Evolutionary conservation across 1,140 invertebrate species (phyloP).

Genomic region (Neodiprion lecontei): DNA sequence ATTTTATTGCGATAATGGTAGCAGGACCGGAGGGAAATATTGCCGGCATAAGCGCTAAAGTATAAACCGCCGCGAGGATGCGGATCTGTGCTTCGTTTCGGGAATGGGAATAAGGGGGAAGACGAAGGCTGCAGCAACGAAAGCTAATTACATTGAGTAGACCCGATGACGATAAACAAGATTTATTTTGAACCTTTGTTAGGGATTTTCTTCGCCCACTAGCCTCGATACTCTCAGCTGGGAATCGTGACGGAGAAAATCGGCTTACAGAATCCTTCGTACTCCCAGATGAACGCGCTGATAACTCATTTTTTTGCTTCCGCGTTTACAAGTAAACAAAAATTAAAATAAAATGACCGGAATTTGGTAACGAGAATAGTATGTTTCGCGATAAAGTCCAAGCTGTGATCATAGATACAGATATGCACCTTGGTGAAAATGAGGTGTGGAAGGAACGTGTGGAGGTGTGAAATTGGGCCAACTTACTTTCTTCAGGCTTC

Average conservation of each 20-base stretch:
- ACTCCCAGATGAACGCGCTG: background rate
- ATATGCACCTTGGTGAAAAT: too few species aligned
- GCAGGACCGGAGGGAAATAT: conserved; percentile 24
- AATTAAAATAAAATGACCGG: too few species aligned
- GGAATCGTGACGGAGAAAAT: background rate
- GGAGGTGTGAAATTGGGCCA: too few species aligned
- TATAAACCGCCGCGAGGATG: background rate
- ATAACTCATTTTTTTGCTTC: background rate
- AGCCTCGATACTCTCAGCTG: background rate
- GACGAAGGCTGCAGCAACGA: background rate
- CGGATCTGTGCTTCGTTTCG: background rate
- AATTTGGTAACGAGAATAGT: too few species aligned
- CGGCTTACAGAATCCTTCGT: background rate
- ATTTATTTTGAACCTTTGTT: background rate
- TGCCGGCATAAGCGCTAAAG: conserved; percentile 35
- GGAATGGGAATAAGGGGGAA: background rate
- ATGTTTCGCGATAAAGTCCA: too few species aligned
- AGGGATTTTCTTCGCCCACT: background rate
- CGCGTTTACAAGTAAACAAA: too few species aligned
- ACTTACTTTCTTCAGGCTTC: too few species aligned
- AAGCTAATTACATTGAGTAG: background rate
- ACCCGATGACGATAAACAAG: background rate
- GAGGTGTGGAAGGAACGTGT: too few species aligned
- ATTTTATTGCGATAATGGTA: conserved; percentile 46
- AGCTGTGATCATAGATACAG: too few species aligned